Base-by-base conservation (phyloP, 2,113 vertebrate species). In the Colinus virginianus region DNA sequence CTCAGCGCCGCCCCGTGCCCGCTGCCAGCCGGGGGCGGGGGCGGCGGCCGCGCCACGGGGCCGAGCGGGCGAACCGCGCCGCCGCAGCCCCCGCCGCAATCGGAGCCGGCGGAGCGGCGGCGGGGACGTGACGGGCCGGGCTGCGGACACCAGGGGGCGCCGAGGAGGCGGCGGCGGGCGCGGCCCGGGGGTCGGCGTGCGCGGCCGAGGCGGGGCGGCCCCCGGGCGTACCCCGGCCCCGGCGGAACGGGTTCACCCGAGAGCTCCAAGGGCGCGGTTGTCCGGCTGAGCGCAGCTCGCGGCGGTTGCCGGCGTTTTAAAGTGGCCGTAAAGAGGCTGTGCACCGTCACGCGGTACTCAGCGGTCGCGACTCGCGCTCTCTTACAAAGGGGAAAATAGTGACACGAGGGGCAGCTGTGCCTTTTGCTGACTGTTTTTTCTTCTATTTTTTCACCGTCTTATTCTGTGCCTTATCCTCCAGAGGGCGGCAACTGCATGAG, bases 11-110 rank as follows among this genome's bases (percentile, higher is more conserved):
- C 69, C 59, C 83, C 94, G 81, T 97, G 83, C 94, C 55, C 98
- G 97, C 98, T 98, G 98, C 84, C 74, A 87, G 63, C 74, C n/a
- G 72, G 40, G 42, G 85, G n/a, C 46, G 49, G 49, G 25, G 49
- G 49, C 49, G 49, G 49, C 49, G 49, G 49, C 49, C 49, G 49
- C 49, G 49, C 49, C 49, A 26, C 49, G 34, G 58, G 84, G 36
- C 46, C 49, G 48, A 76, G 18, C 48, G 74, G 76, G 56, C 28
- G 43, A 26, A 13, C 64, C 64, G 61, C 81, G 75, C 49, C 78
- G 72, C 43, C 51, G 49, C 49, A 51, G 49, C 49, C 49, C 49
- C 49, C 49, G 49, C 49, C 49, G 49, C 49, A 51, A 25, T 25
- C 49, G 49, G 49, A 51, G 23, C 25, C 49, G 49, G 49, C 49